Conservation (phyloP, 2,888 invertebrate genomes). For the Lasioglossum zephyrum region DNA sequence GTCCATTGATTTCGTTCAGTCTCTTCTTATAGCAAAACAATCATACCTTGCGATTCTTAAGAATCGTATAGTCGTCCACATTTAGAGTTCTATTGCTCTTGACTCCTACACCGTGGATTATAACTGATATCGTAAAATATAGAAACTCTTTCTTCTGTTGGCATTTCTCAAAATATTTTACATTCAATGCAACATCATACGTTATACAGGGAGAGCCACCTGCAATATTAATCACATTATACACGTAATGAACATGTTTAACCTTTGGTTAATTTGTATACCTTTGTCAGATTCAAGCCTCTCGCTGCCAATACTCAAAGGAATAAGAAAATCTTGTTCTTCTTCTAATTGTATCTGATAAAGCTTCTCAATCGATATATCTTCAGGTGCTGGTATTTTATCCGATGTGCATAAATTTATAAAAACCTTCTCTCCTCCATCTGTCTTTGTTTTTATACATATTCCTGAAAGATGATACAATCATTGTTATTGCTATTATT, state of each 20-base stretch:
- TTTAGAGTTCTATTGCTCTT: slow-evolving; percentile 91
- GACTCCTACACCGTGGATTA: slow-evolving; percentile 91
- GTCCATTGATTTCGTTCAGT: not conserved
- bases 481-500: not conserved
- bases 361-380: slow-evolving; percentile 86
- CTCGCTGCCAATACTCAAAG: slow-evolving; percentile 95
- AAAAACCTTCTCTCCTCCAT: slow-evolving; percentile 90
- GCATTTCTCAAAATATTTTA: slow-evolving; percentile 91
- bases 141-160: slow-evolving; percentile 89
- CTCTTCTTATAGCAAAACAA: not conserved
- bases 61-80: slow-evolving; percentile 88
- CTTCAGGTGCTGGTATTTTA: slow-evolving; percentile 90
- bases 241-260: not conserved
- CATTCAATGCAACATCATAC: slow-evolving; percentile 94
- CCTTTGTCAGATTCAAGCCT: slow-evolving; percentile 91
- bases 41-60: slow-evolving; percentile 89
- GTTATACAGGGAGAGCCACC: slow-evolving; percentile 87
- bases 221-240: slow-evolving; percentile 17
- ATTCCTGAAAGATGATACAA: slow-evolving; percentile 86
- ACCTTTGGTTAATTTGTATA: slow-evolving; percentile 85
- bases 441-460: slow-evolving; percentile 91
- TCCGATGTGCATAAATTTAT: slow-evolving; percentile 94
- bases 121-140: slow-evolving; percentile 92
- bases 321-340: slow-evolving; percentile 91
- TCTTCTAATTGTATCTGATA: slow-evolving; percentile 86